These are phyloP conservation scores for Philaethria dido DNA, from an alignment of 2,888 invertebrate genomes.

Conservation along the genomic window DNA sequence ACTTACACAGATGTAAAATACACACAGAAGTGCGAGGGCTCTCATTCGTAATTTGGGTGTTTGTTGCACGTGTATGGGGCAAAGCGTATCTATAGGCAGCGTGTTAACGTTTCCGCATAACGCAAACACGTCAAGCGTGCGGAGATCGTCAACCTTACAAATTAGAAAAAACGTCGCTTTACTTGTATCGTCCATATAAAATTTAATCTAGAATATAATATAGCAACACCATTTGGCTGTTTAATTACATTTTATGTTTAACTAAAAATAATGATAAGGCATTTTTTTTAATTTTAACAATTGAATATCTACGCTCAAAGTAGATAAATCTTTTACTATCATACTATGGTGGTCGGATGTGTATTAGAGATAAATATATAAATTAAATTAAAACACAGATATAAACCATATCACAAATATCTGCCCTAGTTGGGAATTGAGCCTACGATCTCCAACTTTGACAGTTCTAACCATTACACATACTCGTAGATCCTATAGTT, in stretches of 20 bases:
- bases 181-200: conserved; percentile 46
- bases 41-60: conserved; percentile 53
- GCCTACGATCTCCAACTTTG: background rate
- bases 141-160: conserved; percentile 82
- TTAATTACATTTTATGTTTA: background rate
- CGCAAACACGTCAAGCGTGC: conserved; percentile 71
- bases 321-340: background rate
- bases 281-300: background rate
- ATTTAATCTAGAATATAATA: conserved; percentile 18
- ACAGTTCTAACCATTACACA: no score
- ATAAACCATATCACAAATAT: background rate
- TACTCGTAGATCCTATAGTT: background rate
- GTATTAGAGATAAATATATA: no score
- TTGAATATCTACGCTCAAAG: background rate
- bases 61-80: conserved; percentile 69
- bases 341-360: no score
- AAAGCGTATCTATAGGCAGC: conserved; percentile 61
- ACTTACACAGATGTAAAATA: conserved; percentile 62
- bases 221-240: background rate
- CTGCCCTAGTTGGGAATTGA: background rate
- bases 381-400: no score
- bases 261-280: background rate
- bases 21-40: conserved; percentile 57
- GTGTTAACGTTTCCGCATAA: conserved; percentile 83
- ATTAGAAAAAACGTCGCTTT: conserved; percentile 77